Conservation (phyloP, 2,797 vertebrate species). For the Macrochelys suwanniensis region DNA sequence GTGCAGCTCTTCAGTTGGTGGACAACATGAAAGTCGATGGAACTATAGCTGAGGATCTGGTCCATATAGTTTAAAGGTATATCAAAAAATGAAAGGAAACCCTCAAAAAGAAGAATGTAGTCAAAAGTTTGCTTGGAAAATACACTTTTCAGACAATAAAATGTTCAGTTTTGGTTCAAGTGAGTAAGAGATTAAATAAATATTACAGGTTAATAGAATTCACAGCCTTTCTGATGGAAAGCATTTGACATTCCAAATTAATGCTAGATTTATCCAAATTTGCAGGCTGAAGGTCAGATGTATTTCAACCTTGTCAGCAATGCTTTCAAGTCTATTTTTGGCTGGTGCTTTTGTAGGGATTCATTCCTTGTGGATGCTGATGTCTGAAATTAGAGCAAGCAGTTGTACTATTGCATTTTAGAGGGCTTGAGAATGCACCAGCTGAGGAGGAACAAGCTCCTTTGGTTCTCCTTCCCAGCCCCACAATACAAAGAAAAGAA, state of each 20-base stretch:
- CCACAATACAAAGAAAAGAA: neutral
- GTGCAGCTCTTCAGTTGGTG: neutral
- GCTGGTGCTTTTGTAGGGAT: neutral
- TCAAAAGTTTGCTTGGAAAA: neutral
- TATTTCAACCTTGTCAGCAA: neutral
- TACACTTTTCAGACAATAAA: accelerated
- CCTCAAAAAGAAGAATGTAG: neutral
- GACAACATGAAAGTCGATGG: neutral
- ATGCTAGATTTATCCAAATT: neutral
- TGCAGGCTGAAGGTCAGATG: neutral
- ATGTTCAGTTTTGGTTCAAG: neutral
- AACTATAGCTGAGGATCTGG: neutral
- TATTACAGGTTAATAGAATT: neutral
- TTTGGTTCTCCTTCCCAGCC: neutral
- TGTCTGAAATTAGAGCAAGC: neutral
- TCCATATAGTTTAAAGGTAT: neutral
- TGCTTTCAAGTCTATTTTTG: neutral
- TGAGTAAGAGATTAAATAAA: neutral
- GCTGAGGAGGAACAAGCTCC: neutral
- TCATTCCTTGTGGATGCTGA: neutral
- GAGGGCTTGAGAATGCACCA: neutral
- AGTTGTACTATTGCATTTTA: accelerated
- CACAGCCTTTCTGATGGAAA: accelerated
- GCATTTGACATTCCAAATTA: neutral
- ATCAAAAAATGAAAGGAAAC: neutral